Evolutionary conservation across 2,113 vertebrate genomes (phyloP).

Genomic region (Caranx ignobilis): DNA sequence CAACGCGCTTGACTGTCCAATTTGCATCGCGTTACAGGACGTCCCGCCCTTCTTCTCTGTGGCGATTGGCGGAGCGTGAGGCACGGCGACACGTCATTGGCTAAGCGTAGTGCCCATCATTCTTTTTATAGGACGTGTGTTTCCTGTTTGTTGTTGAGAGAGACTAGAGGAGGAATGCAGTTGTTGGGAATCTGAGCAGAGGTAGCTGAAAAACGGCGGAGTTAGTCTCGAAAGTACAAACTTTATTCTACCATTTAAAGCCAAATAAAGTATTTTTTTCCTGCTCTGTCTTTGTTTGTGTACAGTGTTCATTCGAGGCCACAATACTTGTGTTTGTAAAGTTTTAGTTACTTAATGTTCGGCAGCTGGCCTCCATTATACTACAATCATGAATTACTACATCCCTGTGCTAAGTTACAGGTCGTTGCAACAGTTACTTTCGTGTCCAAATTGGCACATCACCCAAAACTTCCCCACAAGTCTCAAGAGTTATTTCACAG

Average conservation of each 20-base stretch:
- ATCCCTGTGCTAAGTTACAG: no score
- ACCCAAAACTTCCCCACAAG: not conserved
- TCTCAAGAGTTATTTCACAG: not conserved
- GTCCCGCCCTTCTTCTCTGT: constrained; percentile 88
- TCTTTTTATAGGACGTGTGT: constrained; percentile 57
- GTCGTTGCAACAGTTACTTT: not conserved
- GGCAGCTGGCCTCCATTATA: constrained; percentile 17
- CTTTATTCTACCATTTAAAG: accelerated
- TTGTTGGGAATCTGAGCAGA: constrained; percentile 38
- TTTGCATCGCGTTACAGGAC: constrained; percentile 89
- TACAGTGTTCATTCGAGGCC: not conserved
- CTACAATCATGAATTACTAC: not conserved
- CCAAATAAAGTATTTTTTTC: not conserved
- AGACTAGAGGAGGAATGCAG: constrained; percentile 65
- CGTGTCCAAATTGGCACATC: not conserved
- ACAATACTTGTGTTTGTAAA: not conserved
- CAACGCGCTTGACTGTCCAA: constrained; percentile 89
- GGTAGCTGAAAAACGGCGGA: not conserved
- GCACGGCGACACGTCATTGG: constrained; percentile 67
- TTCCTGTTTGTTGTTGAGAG: constrained; percentile 89
- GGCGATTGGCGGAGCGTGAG: constrained; percentile 78
- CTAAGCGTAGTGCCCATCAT: constrained; percentile 65
- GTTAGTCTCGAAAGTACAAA: not conserved
- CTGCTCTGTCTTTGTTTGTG: not conserved
- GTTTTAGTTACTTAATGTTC: not conserved